Conservation (phyloP, 1,140 invertebrate genomes). For the Pomacea maculata region DNA sequence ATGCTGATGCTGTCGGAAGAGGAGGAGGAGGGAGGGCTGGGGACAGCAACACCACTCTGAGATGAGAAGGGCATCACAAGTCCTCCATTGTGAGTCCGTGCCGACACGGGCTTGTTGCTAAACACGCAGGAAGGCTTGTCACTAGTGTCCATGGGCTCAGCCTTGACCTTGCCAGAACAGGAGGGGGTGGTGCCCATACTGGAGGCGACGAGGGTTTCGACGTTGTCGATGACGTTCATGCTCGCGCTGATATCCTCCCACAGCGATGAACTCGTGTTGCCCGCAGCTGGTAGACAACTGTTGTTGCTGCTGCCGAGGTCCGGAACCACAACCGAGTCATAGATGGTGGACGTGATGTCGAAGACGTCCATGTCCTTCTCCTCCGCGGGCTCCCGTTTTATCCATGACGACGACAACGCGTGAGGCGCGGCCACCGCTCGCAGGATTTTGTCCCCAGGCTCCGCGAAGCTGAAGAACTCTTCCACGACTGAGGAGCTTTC, state of each 20-base stretch:
- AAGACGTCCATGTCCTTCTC: slow-evolving; percentile 41
- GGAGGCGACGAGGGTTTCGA: slow-evolving; percentile 21
- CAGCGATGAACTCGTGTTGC: slow-evolving; percentile 38
- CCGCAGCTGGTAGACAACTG: not conserved
- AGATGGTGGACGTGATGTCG: slow-evolving; percentile 47
- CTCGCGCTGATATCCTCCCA: slow-evolving; percentile 60
- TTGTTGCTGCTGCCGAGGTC: not conserved
- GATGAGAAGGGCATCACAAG: not conserved
- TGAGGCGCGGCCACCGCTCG: too few species aligned
- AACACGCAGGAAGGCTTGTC: slow-evolving; percentile 55
- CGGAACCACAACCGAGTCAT: slow-evolving; percentile 28
- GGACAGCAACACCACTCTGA: not conserved
- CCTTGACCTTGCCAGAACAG: slow-evolving; percentile 39
- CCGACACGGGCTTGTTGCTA: slow-evolving; percentile 29
- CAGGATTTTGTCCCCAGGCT: not conserved
- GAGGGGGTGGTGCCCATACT: slow-evolving; percentile 2
- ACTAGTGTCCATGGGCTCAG: slow-evolving; percentile 47
- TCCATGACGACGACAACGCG: not conserved
- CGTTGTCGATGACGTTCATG: slow-evolving; percentile 51
- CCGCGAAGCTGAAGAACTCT: slow-evolving; percentile 71
- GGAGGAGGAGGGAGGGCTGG: slow-evolving; percentile 1
- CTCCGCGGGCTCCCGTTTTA: slow-evolving; percentile 36
- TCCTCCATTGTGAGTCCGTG: slow-evolving; percentile 23
- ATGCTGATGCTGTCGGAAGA: not conserved
- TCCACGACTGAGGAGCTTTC: slow-evolving; percentile 74